Evolutionary conservation across 2,797 vertebrate genomes (phyloP), one percentile per base, ranked within the genome.

Genomic region (Mormyrus hasselquistii): DNA sequence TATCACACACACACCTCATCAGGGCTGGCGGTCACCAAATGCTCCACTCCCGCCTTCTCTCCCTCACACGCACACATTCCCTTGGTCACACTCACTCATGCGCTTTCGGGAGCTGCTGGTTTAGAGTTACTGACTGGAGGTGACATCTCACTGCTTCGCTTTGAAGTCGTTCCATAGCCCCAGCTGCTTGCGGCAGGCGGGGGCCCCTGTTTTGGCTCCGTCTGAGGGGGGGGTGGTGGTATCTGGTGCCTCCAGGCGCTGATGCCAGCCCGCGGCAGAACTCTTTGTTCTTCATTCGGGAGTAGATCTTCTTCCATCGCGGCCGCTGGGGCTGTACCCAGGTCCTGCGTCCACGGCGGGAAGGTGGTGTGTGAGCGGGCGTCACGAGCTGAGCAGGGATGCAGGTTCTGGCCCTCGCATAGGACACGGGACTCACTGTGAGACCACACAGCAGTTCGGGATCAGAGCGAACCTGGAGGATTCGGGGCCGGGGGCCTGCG

Each of bases 71-170:
- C 73, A 73, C 22, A 83, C 84, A 90, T 41, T 76, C 69, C 34
- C 90, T 3, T 16, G 88, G 89, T 69, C 90, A 90, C 91, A 22
- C 85, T 88, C 91, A 91, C 91, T 88, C 89, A 29, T 49, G 62
- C 53, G 29, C 82, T 85, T 82, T 84, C 87, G 55, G 82, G 50
- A 69, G 79, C 87, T 88, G 82, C 59, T 19, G 87, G 95, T 95
- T 93, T 95, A 93, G 47, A 92, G 94, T 95, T 95, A 93, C 94
- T 91, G 92, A 93, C 93, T 92, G 92, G 91, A 91, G 88, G 90
- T 93, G 93, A 93, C 94, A 94, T 94, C 92, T 94, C 92, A 94
- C 90, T 53, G 4, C 93, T 93, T 93, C 91, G 91, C 95, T 96
- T 95, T 95, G 95, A 95, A 94, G 94, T 95, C 91, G 90, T 87